Percentiles rank a stretch among this genome's conserved stretches.
Conservation (phyloP, 1,140 invertebrate genomes). For the Oryzaephilus surinamensis region DNA sequence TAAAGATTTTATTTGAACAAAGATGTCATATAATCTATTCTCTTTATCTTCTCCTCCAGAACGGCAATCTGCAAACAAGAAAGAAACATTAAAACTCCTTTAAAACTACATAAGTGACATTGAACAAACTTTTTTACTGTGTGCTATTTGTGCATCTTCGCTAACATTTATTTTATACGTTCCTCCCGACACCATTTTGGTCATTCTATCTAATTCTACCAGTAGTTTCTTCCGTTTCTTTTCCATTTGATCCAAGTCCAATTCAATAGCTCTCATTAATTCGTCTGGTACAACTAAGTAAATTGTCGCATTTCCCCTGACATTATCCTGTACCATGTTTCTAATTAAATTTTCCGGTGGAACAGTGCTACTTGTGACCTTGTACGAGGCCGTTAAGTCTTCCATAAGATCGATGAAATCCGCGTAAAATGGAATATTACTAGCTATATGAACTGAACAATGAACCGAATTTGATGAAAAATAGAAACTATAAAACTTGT, state of each 20-base stretch:
- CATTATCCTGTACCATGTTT: slow-evolving; percentile 16
- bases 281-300: slow-evolving; percentile 22
- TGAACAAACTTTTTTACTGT: slow-evolving; percentile 22
- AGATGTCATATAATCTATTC: slow-evolving; percentile 19
- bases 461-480: too few relatives aligned
- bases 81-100: slow-evolving; percentile 5
- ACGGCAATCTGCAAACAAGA: slow-evolving; percentile 8
- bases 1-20: too few relatives aligned
- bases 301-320: slow-evolving; percentile 14
- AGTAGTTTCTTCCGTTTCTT: slow-evolving; percentile 33
- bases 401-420: slow-evolving; percentile 17
- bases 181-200: slow-evolving; percentile 21
- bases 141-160: slow-evolving; percentile 20
- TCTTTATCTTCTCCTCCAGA: slow-evolving; percentile 16
- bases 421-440: background rate
- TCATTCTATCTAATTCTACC: slow-evolving; percentile 34
- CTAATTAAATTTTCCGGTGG: background rate
- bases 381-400: slow-evolving; percentile 16
- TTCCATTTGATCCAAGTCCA: slow-evolving; percentile 27
- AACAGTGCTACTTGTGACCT: background rate
- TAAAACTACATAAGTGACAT: too few relatives aligned
- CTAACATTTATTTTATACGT: slow-evolving; percentile 30
- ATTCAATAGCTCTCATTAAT: slow-evolving; percentile 13
- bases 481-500: background rate
- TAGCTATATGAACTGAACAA: slow-evolving; percentile 12